Base-by-base conservation (phyloP, 2,797 vertebrate species). In the Chloroceryle amazona region DNA sequence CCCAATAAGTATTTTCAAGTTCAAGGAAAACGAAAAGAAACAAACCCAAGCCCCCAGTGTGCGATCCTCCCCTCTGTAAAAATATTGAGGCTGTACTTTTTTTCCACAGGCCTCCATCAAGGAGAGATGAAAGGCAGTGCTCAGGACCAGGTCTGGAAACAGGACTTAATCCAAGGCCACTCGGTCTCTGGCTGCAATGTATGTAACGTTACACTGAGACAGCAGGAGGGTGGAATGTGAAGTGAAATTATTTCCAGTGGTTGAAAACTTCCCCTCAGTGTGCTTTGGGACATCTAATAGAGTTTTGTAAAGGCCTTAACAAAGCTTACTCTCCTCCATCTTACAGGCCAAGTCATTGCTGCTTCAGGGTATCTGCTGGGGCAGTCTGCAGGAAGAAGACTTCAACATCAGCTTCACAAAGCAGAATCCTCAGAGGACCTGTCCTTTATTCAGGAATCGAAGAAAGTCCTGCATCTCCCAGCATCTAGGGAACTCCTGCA, bases 1-100 rank as follows among this genome's bases (percentile, higher is more conserved):
- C 46, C 42, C 74, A 58, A n/a, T 62, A 61, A 54, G 35, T 62
- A 61, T 91, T 85, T 91, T 82, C 51, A 95, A 91, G 87, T 80
- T 90, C 54, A 82, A 79, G 85, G 75, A 55, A 76, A 73, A 35
- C 39, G 21, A 73, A 95, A 79, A 82, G 92, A 87, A 90, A 70
- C 26, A 79, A 91, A 60, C 6, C 6, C 13, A 0, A 71, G 18
- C 11, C 41, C 49, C 28, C 61, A 49, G 51, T n/a, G 79, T 46
- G 71, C 54, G 72, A 9, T 68, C 42, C 19, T 79, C 70, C 57
- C 52, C 57, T 33, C 71, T 73, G 54, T 10, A 75, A 49, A 62
- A 73, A 66, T 15, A 62, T 2, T 3, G n/a, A 58, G 28, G 18
- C 62, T 44, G 65, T 41, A 33, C 19, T 26, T 28, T 60, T 82